Conservation (phyloP, 2,888 invertebrate species). For the Cryptops parisi region DNA sequence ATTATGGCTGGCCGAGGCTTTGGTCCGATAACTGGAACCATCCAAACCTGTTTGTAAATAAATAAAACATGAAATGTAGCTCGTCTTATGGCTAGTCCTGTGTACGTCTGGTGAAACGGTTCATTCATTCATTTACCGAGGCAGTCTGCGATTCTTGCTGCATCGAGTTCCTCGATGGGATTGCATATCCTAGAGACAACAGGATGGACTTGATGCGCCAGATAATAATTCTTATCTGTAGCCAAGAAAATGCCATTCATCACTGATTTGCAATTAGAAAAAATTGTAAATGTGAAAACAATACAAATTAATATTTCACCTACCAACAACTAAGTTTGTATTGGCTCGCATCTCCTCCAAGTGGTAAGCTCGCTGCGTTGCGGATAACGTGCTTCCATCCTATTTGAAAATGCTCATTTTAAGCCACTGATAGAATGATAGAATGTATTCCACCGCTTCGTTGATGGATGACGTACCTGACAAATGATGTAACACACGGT, state of each 20-base stretch:
- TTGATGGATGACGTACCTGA: slow-evolving; percentile 37
- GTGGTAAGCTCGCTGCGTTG: slow-evolving; percentile 87
- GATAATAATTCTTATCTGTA: slow-evolving; percentile 72
- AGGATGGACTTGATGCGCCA: slow-evolving; percentile 90
- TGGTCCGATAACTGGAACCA: neutral
- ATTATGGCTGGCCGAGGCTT: neutral
- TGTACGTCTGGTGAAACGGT: too few relatives aligned
- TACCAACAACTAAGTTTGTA: slow-evolving; percentile 35
- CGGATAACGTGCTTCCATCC: slow-evolving; percentile 62
- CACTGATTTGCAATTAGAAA: too few relatives aligned
- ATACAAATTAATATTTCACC: slow-evolving; percentile 12
- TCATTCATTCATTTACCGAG: too few relatives aligned
- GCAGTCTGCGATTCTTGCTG: slow-evolving; percentile 73
- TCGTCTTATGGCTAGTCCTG: neutral
- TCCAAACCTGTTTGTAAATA: slow-evolving; percentile 7
- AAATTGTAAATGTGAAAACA: too few relatives aligned
- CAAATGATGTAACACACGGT: slow-evolving; percentile 93
- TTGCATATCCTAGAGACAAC: slow-evolving; percentile 89
- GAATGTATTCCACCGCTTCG: too few relatives aligned
- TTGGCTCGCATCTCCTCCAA: slow-evolving; percentile 66
- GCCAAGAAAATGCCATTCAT: neutral
- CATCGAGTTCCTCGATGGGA: slow-evolving; percentile 87
- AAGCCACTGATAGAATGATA: too few relatives aligned
- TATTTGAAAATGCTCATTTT: too few relatives aligned
- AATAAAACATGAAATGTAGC: neutral